Conservation (phyloP, 1,140 invertebrate species). For the Bombus pyrosoma region DNA sequence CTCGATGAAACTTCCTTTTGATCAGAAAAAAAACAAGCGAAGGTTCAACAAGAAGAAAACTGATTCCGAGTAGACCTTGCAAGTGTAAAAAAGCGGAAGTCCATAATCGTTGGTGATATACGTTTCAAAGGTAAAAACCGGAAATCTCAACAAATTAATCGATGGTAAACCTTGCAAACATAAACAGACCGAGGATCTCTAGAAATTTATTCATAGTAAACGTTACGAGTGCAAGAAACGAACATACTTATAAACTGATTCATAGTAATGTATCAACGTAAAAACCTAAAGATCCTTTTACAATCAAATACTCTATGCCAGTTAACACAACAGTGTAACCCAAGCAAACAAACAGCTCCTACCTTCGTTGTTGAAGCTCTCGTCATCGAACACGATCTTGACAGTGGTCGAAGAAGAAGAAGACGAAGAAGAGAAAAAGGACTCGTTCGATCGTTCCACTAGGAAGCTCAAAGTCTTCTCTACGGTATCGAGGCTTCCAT, state of each 20-base stretch:
- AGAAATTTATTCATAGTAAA: too few species aligned
- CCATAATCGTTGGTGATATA: too few species aligned
- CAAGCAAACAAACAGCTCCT: background rate
- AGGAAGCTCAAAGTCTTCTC: background rate
- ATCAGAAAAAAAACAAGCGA: background rate
- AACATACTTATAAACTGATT: too few species aligned
- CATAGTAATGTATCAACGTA: background rate
- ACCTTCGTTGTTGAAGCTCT: constrained; percentile 56
- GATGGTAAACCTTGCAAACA: background rate
- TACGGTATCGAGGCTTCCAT: background rate
- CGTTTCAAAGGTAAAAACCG: background rate
- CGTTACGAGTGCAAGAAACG: too few species aligned
- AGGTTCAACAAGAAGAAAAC: background rate
- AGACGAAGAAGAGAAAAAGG: background rate
- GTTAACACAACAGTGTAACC: background rate
- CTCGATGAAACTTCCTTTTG: background rate
- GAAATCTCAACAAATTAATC: background rate
- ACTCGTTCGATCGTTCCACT: background rate
- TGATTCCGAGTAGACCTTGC: background rate
- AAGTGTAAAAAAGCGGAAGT: background rate
- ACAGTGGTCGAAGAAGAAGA: background rate
- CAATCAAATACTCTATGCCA: background rate
- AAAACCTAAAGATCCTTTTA: background rate
- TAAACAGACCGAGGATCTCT: too few species aligned
- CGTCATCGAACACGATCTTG: background rate